phyloP scores from a whole-genome alignment of 2,797 vertebrate genomes.

The Enteromius viviparus region DNA sequence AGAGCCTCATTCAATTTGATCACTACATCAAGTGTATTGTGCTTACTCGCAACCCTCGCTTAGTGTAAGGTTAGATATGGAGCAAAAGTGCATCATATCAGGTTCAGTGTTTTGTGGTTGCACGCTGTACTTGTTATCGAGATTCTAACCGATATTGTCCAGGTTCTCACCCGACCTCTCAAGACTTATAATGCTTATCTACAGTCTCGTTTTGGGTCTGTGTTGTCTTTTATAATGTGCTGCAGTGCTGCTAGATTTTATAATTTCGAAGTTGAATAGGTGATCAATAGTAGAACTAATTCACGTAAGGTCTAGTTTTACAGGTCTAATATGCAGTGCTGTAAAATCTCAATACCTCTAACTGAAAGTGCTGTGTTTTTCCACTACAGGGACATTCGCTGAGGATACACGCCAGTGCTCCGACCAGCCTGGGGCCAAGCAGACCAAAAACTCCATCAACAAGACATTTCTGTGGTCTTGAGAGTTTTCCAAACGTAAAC shows the following conservation, averaged over 20 bases:
- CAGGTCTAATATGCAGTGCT: not conserved
- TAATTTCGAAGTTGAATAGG: slow-evolving; percentile 1
- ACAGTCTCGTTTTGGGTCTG: not conserved
- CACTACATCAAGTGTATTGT: slow-evolving; percentile 25
- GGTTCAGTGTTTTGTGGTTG: slow-evolving; percentile 10
- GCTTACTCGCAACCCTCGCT: not conserved
- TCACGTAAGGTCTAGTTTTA: slow-evolving; percentile 14
- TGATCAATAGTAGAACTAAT: slow-evolving; percentile 30
- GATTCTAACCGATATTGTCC: not conserved
- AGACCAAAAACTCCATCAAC: slow-evolving; percentile 24
- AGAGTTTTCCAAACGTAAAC: slow-evolving; percentile 42
- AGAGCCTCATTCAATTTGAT: slow-evolving; percentile 30
- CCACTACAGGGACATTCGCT: not conserved
- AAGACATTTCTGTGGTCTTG: slow-evolving; percentile 42
- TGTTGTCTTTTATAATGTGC: slow-evolving; percentile 27
- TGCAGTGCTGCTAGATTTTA: not conserved
- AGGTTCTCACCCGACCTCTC: slow-evolving; percentile 13
- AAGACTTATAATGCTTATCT: slow-evolving; percentile 11
- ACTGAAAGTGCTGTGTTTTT: slow-evolving; percentile 3
- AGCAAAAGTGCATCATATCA: slow-evolving; percentile 6
- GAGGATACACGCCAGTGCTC: not conserved
- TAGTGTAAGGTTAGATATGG: slow-evolving; percentile 14
- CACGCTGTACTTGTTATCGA: not conserved
- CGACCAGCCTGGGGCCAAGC: not conserved
- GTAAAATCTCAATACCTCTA: not conserved